Conservation (phyloP, 1,140 invertebrate genomes). For the Hormaphis cornu region DNA sequence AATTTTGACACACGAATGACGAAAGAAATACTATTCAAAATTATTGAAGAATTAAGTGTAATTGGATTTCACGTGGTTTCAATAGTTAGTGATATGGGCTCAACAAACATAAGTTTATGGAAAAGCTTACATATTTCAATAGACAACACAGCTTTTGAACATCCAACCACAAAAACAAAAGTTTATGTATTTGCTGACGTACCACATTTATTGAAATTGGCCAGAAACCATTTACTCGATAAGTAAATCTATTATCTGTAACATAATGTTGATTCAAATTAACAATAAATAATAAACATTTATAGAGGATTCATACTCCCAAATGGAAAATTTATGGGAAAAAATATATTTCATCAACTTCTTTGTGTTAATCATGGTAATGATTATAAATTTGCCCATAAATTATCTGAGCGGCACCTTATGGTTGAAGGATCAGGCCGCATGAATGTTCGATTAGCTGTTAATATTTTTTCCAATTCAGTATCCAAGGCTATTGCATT, state of each 20-base stretch:
- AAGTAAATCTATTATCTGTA: background rate
- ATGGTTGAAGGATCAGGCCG: background rate
- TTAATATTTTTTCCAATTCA: background rate
- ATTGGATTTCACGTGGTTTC: background rate
- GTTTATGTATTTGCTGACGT: background rate
- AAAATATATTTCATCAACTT: background rate
- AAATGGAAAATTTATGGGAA: background rate
- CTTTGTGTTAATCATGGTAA: background rate
- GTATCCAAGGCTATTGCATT: background rate
- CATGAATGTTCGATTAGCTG: background rate
- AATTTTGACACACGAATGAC: background rate
- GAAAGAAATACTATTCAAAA: background rate
- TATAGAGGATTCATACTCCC: background rate
- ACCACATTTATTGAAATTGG: background rate
- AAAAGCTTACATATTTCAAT: background rate
- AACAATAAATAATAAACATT: background rate
- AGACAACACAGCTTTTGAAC: background rate
- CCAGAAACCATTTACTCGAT: background rate
- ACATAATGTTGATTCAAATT: background rate
- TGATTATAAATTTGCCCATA: background rate
- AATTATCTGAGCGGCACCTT: background rate
- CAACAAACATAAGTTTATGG: background rate
- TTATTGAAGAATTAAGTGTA: background rate
- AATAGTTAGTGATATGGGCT: background rate
- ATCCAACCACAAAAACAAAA: background rate